A percentile compares a stretch with the other conserved stretches of the same genome.
Evolutionary conservation across 2,797 vertebrate genomes (phyloP).

Genomic region (Ctenopoma kingsleyae): DNA sequence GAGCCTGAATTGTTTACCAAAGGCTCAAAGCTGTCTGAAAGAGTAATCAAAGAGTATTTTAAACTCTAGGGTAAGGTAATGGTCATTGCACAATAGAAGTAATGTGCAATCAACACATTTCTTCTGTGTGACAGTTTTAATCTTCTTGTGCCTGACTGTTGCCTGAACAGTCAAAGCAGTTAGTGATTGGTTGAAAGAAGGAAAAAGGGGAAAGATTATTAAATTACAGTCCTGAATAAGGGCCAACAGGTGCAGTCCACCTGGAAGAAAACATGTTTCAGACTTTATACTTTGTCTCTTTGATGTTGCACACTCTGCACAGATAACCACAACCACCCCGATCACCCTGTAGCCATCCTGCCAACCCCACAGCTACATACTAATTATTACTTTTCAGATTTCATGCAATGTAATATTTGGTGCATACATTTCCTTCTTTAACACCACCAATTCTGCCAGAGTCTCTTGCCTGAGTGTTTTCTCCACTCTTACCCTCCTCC

Average conservation of each 20-base stretch:
- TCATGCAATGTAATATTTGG: constrained; percentile 35
- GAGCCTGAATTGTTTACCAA: constrained; percentile 44
- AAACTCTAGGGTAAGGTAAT: constrained; percentile 39
- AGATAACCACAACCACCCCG: constrained; percentile 14
- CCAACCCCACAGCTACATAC: neutral
- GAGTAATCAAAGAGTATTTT: constrained; percentile 59
- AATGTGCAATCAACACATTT: constrained; percentile 4
- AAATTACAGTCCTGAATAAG: constrained; percentile 54
- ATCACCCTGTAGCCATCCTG: constrained; percentile 13
- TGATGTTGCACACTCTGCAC: constrained; percentile 45
- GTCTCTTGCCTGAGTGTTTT: constrained; percentile 25
- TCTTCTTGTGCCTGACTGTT: constrained; percentile 52
- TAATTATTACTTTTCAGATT: constrained; percentile 26
- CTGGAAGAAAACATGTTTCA: constrained; percentile 61
- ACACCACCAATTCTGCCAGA: constrained; percentile 13
- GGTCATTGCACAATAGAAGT: constrained; percentile 49
- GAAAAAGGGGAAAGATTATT: constrained; percentile 20
- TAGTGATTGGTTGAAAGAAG: constrained; percentile 37
- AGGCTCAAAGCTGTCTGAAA: constrained; percentile 41
- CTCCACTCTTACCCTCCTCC: constrained; percentile 49
- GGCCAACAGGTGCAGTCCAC: constrained; percentile 76
- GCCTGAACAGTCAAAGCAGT: constrained; percentile 64
- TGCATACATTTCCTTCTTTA: constrained; percentile 32
- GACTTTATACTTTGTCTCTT: constrained; percentile 49
- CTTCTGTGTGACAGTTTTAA: constrained; percentile 33